Evolutionary conservation across 2,113 vertebrate species (phyloP).

Genomic region (Pseudopipra pipra): DNA sequence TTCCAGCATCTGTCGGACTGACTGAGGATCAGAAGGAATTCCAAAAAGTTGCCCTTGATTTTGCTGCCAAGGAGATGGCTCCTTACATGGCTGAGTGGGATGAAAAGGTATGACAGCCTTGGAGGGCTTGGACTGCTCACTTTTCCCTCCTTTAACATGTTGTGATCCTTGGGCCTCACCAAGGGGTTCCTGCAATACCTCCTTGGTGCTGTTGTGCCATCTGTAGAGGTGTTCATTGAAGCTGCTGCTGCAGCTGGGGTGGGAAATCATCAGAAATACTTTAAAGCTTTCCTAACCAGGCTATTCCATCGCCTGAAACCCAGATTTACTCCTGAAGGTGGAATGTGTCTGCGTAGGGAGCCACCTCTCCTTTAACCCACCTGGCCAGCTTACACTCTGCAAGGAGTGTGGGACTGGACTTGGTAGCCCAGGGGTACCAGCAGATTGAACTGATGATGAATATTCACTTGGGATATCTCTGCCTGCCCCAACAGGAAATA

Average conservation of each 20-base stretch:
- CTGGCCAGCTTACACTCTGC: background rate
- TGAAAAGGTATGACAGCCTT: constrained; percentile 79
- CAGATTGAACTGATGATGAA: background rate
- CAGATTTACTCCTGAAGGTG: background rate
- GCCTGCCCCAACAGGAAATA: constrained; percentile 77
- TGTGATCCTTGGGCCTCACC: background rate
- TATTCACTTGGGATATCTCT: background rate
- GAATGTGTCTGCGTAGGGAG: background rate
- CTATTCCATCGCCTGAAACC: background rate
- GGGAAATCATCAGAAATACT: background rate
- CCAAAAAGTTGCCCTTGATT: constrained; percentile 95
- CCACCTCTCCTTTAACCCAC: background rate
- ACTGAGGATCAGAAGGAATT: constrained; percentile 95
- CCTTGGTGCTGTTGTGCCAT: background rate
- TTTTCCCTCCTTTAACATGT: background rate
- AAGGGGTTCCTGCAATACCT: background rate
- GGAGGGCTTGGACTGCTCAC: background rate
- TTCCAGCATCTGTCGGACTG: constrained; percentile 85
- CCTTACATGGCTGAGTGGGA: constrained; percentile 96
- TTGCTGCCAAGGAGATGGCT: constrained; percentile 94
- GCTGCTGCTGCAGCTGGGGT: background rate
- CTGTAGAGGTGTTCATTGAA: background rate
- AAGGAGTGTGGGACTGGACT: background rate
- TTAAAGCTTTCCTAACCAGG: background rate
- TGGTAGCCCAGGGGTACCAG: background rate